A percentile compares a stretch with the other conserved stretches of the same genome.
Evolutionary conservation across 2,113 vertebrate species (phyloP).

Genomic region (Calonectris borealis): DNA sequence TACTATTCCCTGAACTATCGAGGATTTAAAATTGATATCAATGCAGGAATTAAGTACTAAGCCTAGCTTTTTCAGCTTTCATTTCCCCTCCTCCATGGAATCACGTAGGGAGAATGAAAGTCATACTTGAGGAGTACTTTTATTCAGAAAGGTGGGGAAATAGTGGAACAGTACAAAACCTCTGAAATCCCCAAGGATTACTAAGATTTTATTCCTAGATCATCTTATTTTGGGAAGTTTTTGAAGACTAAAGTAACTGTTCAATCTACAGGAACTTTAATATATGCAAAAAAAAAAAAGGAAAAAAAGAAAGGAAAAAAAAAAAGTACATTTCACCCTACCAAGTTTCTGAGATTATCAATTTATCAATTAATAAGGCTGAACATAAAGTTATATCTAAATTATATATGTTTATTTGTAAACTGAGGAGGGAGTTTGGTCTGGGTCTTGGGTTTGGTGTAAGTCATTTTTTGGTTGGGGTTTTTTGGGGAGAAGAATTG

Average conservation of each 20-base stretch:
- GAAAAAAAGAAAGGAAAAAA: accelerated
- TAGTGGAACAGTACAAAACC: neutral
- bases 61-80: neutral
- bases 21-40: conserved; percentile 13
- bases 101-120: neutral
- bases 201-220: neutral
- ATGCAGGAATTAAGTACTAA: neutral
- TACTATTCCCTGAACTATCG: neutral
- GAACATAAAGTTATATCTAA: neutral
- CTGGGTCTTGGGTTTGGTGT: neutral
- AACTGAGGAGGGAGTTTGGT: neutral
- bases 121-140: neutral
- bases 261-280: neutral
- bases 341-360: neutral
- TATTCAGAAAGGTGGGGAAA: neutral
- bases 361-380: neutral
- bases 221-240: neutral
- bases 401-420: neutral
- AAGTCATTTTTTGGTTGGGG: neutral
- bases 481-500: neutral
- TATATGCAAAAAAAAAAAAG: neutral
- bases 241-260: neutral
- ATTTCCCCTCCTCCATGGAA: neutral
- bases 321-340: neutral
- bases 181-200: neutral